Conservation (phyloP, 2,797 vertebrate genomes). For the Novumbra hubbsi region DNA sequence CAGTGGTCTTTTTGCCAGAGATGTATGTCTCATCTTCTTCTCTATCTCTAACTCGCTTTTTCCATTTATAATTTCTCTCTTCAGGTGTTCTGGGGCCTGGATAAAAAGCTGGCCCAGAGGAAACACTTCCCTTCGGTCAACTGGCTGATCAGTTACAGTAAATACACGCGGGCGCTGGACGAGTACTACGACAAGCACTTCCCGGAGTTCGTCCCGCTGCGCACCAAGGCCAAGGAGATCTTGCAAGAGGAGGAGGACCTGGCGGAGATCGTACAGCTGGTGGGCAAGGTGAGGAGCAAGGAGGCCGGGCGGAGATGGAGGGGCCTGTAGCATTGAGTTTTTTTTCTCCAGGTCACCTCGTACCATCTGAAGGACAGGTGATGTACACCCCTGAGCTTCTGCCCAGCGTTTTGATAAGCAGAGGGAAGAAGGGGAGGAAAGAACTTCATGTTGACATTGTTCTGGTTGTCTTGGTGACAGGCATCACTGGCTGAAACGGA, state of each 20-base stretch:
- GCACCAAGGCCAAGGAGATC: conserved; percentile 97
- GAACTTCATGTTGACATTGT: background rate
- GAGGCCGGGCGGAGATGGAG: background rate
- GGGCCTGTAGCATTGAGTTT: background rate
- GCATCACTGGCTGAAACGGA: conserved; percentile 95
- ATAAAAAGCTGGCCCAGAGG: conserved; percentile 97
- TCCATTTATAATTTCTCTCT: too few species aligned
- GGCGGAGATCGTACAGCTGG: conserved; percentile 97
- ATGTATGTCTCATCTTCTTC: too few species aligned
- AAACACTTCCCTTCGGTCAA: conserved; percentile 99
- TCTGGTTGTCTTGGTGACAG: conserved; percentile 63
- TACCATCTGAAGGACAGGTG: background rate
- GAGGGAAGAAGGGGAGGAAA: background rate
- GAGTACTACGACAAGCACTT: conserved; percentile 98
- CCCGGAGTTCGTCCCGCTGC: conserved; percentile 93
- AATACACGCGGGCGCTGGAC: conserved; percentile 92
- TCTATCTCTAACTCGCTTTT: background rate
- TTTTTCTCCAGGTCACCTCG: background rate
- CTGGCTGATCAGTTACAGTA: conserved; percentile 99
- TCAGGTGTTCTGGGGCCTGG: conserved; percentile 97
- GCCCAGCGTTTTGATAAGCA: background rate
- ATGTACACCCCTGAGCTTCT: background rate
- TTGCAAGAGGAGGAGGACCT: conserved; percentile 97
- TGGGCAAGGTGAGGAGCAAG: conserved; percentile 83
- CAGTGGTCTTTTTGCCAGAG: too few species aligned